Base-by-base conservation (phyloP, 53 echinoderm and acorn worm species). In the Holothuria scabra region DNA sequence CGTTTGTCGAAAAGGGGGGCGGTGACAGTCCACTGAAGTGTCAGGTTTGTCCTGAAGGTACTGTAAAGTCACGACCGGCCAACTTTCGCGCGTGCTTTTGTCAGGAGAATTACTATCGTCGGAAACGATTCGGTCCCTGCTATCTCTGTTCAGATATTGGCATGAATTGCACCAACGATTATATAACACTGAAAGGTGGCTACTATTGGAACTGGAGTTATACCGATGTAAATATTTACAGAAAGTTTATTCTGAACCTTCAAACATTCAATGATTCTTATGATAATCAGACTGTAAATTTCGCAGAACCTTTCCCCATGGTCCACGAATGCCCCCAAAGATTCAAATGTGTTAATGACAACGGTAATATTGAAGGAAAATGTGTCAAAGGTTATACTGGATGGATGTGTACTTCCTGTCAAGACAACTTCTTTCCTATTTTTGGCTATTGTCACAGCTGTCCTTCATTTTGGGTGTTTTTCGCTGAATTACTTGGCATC, bases 1-100 rank as follows among this genome's bases (percentile, higher is more conserved):
- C 81, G 34, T 80, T 60, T 34, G 81, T 80, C 26, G 30, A 19
- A 8, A 10, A 33, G 1, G 81, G 60, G 5, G 62, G 62, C 3
- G 81, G 81, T 35, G 41, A 32, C 62, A 34, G 34, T 60, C 30
- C 60, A 22, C 81, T 60, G 8, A 34, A 80, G 31, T 80, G 81
- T 37, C 20, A 80, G 61, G 81, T 80, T n/a, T 80, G 81, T 60
- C 81, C 81, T 7, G 62, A 60, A 37, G 81, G 81, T 33, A 80
- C 81, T 16, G 31, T 60, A 14, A 59, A 80, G 28, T 35, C 31
- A 28, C 33, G 37, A 35, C 37, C 31, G 22, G 81, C 81, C 19
- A 44, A 44, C 20, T 80, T 35, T 80, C 81, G 81, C 58, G 81
- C 81, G 9, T 80, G 81, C 37, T 80, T 80, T 31, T 80, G 81